Percentiles rank a stretch among this genome's conserved stretches.
These are phyloP conservation scores for Mormoops blainvillei DNA, from an alignment of 2,113 vertebrate species.

Conservation along the genomic window DNA sequence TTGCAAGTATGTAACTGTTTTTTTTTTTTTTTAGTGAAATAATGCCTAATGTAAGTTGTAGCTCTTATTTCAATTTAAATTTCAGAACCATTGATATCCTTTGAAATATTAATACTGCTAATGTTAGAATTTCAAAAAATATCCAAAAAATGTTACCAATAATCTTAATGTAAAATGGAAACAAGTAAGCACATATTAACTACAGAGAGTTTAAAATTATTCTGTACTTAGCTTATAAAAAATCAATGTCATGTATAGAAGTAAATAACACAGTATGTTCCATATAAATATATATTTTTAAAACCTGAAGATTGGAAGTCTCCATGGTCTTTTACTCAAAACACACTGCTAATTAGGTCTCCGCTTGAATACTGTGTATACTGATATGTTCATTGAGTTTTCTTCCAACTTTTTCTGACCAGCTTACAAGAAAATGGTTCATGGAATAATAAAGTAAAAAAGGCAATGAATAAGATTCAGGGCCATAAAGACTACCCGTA, in stretches of 20 bases:
- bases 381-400: background rate
- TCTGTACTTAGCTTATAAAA: background rate
- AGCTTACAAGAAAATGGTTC: background rate
- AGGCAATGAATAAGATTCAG: background rate
- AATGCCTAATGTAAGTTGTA: background rate
- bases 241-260: background rate
- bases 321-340: background rate
- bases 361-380: background rate
- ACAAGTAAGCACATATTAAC: background rate
- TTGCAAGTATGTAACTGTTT: background rate
- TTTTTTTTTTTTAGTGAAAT: background rate
- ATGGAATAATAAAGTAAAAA: background rate
- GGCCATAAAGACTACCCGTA: background rate
- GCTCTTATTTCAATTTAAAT: background rate
- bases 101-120: background rate
- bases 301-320: background rate
- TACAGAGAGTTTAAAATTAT: background rate
- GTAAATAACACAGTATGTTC: background rate
- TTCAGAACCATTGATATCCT: background rate
- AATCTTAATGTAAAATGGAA: background rate
- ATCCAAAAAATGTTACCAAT: background rate
- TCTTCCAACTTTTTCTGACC: background rate
- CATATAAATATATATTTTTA: background rate
- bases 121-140: background rate
- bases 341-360: background rate